Evolutionary conservation across 2,797 vertebrate species (phyloP).

Genomic region (Anguilla marmorata): DNA sequence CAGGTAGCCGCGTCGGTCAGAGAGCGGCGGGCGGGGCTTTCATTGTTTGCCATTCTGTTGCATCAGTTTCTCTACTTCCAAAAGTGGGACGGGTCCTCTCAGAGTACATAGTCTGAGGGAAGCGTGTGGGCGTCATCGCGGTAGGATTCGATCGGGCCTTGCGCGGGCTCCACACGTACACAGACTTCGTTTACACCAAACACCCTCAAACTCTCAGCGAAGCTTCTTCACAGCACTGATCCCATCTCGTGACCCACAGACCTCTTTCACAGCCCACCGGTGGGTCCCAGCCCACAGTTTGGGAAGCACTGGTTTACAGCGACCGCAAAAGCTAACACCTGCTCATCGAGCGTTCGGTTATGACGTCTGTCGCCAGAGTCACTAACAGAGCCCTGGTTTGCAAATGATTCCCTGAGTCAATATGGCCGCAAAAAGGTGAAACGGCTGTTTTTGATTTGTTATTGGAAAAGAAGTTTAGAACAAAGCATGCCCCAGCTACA

Average conservation of each 20-base stretch:
- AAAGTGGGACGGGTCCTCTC: background rate
- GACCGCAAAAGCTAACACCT: no score
- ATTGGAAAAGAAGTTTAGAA: background rate
- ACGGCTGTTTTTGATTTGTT: background rate
- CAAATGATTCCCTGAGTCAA: no score
- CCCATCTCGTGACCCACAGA: background rate
- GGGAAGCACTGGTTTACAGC: no score
- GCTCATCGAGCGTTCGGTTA: background rate
- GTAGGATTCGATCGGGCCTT: background rate
- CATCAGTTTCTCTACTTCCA: background rate
- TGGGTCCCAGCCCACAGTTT: no score
- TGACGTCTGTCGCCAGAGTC: background rate
- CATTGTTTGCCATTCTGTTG: slow-evolving; percentile 10
- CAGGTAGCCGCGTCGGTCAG: background rate
- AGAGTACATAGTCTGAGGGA: background rate
- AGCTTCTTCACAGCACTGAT: background rate
- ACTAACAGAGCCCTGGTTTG: background rate
- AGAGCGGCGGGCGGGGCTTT: background rate
- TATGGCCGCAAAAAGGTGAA: background rate
- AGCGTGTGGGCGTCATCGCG: background rate
- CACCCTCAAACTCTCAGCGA: background rate
- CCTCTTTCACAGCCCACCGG: background rate
- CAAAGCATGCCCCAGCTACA: background rate
- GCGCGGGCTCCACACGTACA: background rate
- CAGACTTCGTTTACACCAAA: background rate